phyloP scores from a whole-genome alignment of 2,888 invertebrate species.

The Tetragonula carbonaria region DNA sequence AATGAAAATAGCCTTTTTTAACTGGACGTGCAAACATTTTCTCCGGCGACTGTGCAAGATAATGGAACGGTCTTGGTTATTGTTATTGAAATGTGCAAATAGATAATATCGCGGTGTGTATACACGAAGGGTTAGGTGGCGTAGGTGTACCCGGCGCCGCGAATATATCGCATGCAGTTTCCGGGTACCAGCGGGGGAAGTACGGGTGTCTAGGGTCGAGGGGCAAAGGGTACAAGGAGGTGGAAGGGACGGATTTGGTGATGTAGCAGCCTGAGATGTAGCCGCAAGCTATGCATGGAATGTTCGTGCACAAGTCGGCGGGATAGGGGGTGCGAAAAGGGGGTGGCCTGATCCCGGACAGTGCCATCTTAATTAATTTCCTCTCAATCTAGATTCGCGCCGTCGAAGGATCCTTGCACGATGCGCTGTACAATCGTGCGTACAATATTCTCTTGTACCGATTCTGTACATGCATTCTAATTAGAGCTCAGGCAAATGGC shows the following conservation, averaged over 20 bases:
- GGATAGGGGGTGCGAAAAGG: constrained; percentile 70
- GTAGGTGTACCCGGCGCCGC: constrained; percentile 28
- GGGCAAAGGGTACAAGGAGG: constrained; percentile 68
- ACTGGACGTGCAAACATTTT: no score
- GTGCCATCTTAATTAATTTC: constrained; percentile 71
- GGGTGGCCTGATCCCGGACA: constrained; percentile 62
- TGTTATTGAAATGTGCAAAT: constrained; percentile 76
- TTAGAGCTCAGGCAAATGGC: not conserved
- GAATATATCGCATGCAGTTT: constrained; percentile 72
- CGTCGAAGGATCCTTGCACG: constrained; percentile 46
- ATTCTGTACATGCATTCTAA: constrained; percentile 7
- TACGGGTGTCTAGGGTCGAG: constrained; percentile 59
- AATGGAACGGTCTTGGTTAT: constrained; percentile 66
- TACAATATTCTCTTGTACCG: constrained; percentile 16
- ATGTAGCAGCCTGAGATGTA: constrained; percentile 72
- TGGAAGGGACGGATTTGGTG: constrained; percentile 73
- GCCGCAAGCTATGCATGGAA: constrained; percentile 74
- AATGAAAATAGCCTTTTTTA: no score
- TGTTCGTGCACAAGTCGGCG: constrained; percentile 63
- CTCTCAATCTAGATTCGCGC: constrained; percentile 58
- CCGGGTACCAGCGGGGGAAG: constrained; percentile 69
- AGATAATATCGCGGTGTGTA: constrained; percentile 26
- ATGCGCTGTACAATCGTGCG: constrained; percentile 20
- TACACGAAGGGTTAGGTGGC: constrained; percentile 23
- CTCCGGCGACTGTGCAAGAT: not conserved